Evolutionary conservation across 1,140 invertebrate genomes (phyloP).

Genomic region (Zophobas atratus): DNA sequence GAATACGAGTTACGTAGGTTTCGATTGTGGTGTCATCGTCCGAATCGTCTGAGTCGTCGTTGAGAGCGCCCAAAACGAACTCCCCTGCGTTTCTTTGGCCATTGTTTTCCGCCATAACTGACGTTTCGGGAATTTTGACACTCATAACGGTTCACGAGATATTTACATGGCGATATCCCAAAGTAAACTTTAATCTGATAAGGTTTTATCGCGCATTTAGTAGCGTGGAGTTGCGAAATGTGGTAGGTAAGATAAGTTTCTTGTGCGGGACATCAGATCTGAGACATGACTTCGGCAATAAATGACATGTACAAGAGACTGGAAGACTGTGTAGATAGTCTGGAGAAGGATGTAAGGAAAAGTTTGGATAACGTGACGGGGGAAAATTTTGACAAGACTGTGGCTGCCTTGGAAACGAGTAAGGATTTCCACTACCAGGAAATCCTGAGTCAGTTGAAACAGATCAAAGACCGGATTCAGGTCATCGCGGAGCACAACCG

Average conservation of each 20-base stretch:
- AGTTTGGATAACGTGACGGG: conserved; percentile 27
- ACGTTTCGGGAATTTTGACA: conserved; percentile 16
- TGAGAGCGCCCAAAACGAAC: conserved; percentile 46
- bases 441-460: conserved; percentile 47
- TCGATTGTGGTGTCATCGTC: background rate
- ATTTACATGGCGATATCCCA: conserved; percentile 11
- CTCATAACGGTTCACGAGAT: conserved; percentile 1
- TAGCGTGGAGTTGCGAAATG: no score
- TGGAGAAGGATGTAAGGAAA: conserved; percentile 50
- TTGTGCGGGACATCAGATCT: no score
- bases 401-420: conserved; percentile 52
- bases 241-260: no score
- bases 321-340: conserved; percentile 49
- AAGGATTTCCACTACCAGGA: conserved; percentile 58
- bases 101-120: conserved; percentile 20
- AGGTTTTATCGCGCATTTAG: background rate
- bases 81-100: background rate
- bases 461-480: conserved; percentile 51
- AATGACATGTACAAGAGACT: conserved; percentile 47
- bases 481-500: conserved; percentile 52
- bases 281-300: background rate
- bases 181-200: conserved; percentile 10
- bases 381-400: conserved; percentile 37
- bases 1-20: background rate
- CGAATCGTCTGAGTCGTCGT: conserved; percentile 70